Conservation (phyloP, 2,113 vertebrate species). For the Passer montanus region DNA sequence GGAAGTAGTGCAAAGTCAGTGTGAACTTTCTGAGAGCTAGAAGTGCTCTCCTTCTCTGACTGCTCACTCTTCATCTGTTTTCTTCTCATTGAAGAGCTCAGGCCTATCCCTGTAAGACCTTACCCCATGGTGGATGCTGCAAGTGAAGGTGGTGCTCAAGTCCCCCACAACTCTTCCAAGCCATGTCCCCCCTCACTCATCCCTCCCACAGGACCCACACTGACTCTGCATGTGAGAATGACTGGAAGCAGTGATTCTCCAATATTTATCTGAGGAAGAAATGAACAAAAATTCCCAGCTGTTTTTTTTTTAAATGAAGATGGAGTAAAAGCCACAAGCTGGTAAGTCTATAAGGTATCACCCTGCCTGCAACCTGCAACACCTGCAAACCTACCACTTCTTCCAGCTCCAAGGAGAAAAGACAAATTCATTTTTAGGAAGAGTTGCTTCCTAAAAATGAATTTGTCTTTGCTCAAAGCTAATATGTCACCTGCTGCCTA, state of each 20-base stretch:
- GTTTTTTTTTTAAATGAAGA: not conserved
- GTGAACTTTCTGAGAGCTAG: not conserved
- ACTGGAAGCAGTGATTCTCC: not conserved
- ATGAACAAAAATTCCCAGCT: not conserved
- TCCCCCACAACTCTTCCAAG: not conserved
- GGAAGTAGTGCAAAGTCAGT: not conserved
- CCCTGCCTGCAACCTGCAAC: not conserved
- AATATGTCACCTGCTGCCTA: not conserved
- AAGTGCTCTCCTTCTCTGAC: not conserved
- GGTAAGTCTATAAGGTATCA: not conserved
- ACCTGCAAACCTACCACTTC: not conserved
- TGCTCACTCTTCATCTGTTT: not conserved
- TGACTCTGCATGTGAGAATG: not conserved
- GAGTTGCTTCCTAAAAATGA: not conserved
- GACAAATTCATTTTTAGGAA: too few relatives aligned
- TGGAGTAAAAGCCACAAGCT: not conserved
- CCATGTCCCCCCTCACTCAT: not conserved
- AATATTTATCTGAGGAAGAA: not conserved
- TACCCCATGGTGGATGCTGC: not conserved
- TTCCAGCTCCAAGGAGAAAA: not conserved
- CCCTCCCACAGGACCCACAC: not conserved
- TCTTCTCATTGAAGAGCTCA: not conserved
- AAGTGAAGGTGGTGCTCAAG: not conserved
- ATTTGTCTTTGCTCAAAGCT: not conserved
- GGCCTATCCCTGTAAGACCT: not conserved